A percentile compares a stretch with the other conserved stretches of the same genome.
phyloP scores from a whole-genome alignment of 2,888 invertebrate genomes.

The Chymomyza amoena region DNA sequence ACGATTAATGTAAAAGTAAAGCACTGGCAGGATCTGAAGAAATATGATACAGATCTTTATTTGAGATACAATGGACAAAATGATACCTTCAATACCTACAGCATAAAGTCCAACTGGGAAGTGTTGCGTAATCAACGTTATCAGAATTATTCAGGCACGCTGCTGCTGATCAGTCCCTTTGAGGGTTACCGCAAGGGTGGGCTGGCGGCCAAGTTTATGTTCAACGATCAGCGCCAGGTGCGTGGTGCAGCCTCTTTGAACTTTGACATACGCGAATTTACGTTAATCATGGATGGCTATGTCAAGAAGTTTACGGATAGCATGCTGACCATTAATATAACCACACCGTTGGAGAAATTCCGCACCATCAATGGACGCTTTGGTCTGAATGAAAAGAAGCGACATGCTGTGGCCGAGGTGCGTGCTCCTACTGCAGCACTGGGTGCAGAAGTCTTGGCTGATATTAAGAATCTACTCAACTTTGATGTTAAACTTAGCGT shows the following conservation, averaged over 20 bases:
- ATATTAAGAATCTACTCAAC: constrained; percentile 82
- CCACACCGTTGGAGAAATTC: constrained; percentile 85
- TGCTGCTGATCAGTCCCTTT: constrained; percentile 84
- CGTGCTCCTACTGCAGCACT: constrained; percentile 84
- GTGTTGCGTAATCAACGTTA: constrained; percentile 80
- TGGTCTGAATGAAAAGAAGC: constrained; percentile 85
- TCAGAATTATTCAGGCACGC: constrained; percentile 81
- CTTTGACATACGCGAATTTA: constrained; percentile 85
- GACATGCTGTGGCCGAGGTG: constrained; percentile 87
- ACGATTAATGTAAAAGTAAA: constrained; percentile 81
- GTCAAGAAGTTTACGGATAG: constrained; percentile 86
- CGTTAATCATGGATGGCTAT: constrained; percentile 84
- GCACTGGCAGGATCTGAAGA: constrained; percentile 80
- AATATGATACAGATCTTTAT: constrained; percentile 80
- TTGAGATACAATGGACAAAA: constrained; percentile 79
- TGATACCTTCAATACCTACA: constrained; percentile 81
- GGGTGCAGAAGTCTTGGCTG: constrained; percentile 84
- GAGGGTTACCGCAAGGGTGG: constrained; percentile 85
- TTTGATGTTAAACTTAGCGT: constrained; percentile 87
- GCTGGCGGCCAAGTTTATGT: constrained; percentile 83
- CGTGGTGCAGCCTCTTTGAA: constrained; percentile 85
- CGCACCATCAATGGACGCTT: constrained; percentile 84
- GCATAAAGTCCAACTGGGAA: constrained; percentile 86
- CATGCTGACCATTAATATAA: constrained; percentile 86
- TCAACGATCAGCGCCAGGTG: constrained; percentile 83